Percentiles rank a stretch among this genome's conserved stretches.
These are phyloP conservation scores for Cydia amplana DNA, from an alignment of 1,140 invertebrate species.

Conservation along the genomic window DNA sequence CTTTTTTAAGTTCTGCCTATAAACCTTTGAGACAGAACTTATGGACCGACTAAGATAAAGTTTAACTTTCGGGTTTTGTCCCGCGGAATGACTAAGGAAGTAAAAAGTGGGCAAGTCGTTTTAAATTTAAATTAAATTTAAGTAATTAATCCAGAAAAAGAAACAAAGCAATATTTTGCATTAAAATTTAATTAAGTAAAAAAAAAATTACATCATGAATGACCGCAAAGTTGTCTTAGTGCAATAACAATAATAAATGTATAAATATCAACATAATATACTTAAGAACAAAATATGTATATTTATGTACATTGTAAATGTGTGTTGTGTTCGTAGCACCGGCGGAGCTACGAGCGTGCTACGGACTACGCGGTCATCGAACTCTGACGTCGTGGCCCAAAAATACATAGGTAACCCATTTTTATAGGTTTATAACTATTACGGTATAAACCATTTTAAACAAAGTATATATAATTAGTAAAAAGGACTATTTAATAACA, in stretches of 20 bases:
- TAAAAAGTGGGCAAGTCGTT: too few species aligned
- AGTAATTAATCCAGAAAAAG: too few species aligned
- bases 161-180: too few species aligned
- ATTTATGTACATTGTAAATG: conserved; percentile 25
- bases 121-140: too few species aligned
- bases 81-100: too few species aligned
- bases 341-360: conserved; percentile 54
- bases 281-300: too few species aligned
- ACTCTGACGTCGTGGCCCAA: conserved; percentile 23
- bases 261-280: conserved; percentile 37
- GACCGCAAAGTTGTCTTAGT: conserved; percentile 35
- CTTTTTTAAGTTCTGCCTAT: too few species aligned
- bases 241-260: conserved; percentile 32
- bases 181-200: too few species aligned
- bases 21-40: too few species aligned
- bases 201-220: too few species aligned
- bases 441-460: not conserved
- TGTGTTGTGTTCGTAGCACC: conserved; percentile 55
- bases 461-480: not conserved
- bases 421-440: not conserved
- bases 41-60: too few species aligned
- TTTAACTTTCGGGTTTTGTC: too few species aligned
- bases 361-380: conserved; percentile 52
- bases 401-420: not conserved
- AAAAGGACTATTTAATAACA: not conserved